Evolutionary conservation across 64 coral and sea anemone genomes (phyloP).

Genomic region (Montipora efflorescens): DNA sequence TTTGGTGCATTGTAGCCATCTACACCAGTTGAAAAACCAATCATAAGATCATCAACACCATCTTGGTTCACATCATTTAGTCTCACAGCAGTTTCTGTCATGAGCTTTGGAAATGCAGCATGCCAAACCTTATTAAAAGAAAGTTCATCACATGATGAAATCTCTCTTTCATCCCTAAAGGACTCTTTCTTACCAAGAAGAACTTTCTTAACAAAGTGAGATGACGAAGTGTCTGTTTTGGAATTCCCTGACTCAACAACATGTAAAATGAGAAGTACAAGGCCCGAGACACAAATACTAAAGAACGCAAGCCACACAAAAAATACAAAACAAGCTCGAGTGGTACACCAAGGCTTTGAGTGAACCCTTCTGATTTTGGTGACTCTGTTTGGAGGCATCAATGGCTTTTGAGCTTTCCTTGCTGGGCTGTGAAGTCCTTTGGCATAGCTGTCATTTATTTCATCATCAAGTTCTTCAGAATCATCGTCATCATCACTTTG

Average conservation of each 20-base stretch:
- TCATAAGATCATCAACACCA: conserved; percentile 88
- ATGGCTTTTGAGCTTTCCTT: conserved; percentile 65
- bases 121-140: conserved; percentile 81
- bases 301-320: conserved; percentile 91
- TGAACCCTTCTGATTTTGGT: conserved; percentile 82
- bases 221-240: neutral
- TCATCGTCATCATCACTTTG: conserved; percentile 93
- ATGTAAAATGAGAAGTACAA: conserved; percentile 77
- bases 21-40: conserved; percentile 94
- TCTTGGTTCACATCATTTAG: conserved; percentile 97
- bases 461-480: conserved; percentile 77
- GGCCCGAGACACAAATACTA: conserved; percentile 79
- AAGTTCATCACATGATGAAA: conserved; percentile 76
- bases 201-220: conserved; percentile 71
- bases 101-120: conserved; percentile 85
- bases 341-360: conserved; percentile 91
- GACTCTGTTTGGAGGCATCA: conserved; percentile 75
- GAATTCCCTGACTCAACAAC: conserved; percentile 60
- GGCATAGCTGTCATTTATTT: conserved; percentile 79
- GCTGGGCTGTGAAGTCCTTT: conserved; percentile 57
- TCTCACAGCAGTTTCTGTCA: conserved; percentile 94
- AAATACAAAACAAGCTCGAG: conserved; percentile 79
- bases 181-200: neutral
- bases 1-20: conserved; percentile 89
- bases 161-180: conserved; percentile 15